Conservation (phyloP, 2,797 vertebrate genomes). For the Malacoctenus gilli region DNA sequence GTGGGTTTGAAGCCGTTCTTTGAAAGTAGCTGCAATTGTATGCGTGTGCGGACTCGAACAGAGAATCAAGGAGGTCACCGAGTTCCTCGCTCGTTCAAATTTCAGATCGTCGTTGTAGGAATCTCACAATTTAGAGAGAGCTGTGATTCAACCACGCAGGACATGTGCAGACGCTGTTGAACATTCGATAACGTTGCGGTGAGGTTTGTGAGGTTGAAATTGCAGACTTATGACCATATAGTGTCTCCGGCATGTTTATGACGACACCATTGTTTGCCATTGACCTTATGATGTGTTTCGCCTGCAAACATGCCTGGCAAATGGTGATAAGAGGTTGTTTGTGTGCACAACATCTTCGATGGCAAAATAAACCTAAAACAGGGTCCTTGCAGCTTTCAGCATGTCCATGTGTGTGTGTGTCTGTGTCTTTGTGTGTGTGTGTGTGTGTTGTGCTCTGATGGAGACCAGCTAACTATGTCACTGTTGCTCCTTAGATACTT, state of each 20-base stretch:
- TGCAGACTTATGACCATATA: not conserved
- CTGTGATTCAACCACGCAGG: not conserved
- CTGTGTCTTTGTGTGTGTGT: constrained; percentile 43
- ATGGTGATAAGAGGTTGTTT: constrained; percentile 6
- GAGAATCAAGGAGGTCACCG: constrained; percentile 12
- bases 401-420: constrained; percentile 43
- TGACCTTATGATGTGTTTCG: constrained; percentile 7
- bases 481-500: constrained; percentile 73
- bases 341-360: not conserved
- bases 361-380: constrained; percentile 14
- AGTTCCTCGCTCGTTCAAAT: not conserved
- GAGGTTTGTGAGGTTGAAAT: not conserved
- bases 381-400: constrained; percentile 26
- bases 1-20: constrained; percentile 53
- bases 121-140: constrained; percentile 15
- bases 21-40: constrained; percentile 26
- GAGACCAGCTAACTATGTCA: constrained; percentile 75
- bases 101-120: too few species aligned
- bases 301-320: not conserved
- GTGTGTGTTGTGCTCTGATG: constrained; percentile 41
- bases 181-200: not conserved
- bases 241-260: not conserved
- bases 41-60: constrained; percentile 12
- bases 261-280: not conserved
- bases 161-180: not conserved